A percentile compares a stretch with the other conserved stretches of the same genome.
phyloP scores from a whole-genome alignment of 2,888 invertebrate genomes.

The Amphimallon solstitiale region DNA sequence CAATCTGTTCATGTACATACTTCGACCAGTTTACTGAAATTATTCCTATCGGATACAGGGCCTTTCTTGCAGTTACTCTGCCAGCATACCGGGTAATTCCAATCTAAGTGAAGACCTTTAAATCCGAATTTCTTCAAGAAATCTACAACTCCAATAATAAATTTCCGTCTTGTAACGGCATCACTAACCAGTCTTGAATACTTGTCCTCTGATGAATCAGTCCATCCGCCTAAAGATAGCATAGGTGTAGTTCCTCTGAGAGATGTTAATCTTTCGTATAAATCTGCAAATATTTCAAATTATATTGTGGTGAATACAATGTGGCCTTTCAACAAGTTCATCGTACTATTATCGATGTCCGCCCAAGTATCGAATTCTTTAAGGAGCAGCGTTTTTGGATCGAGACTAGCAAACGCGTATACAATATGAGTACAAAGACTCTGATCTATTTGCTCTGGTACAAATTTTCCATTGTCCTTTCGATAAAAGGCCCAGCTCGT shows the following conservation, averaged over 20 bases:
- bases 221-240: conserved; percentile 94
- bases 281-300: conserved; percentile 65
- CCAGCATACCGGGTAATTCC: conserved; percentile 96
- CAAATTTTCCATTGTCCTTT: conserved; percentile 83
- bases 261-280: conserved; percentile 81
- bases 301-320: neutral
- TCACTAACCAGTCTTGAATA: conserved; percentile 83
- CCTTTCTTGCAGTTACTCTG: conserved; percentile 89
- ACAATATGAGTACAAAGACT: conserved; percentile 87
- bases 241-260: conserved; percentile 74
- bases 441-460: conserved; percentile 85
- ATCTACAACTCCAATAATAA: conserved; percentile 74
- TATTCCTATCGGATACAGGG: conserved; percentile 79
- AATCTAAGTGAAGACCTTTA: conserved; percentile 89
- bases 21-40: conserved; percentile 79
- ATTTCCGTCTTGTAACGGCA: conserved; percentile 73
- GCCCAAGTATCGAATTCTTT: conserved; percentile 89
- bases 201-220: conserved; percentile 89
- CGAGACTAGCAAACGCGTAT: conserved; percentile 89
- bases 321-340: neutral
- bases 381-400: conserved; percentile 79
- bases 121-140: conserved; percentile 82
- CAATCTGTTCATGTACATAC: conserved; percentile 59
- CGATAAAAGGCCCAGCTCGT: conserved; percentile 92
- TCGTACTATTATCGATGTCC: conserved; percentile 82